Evolutionary conservation across 2,113 vertebrate genomes (phyloP), one percentile per base, ranked within the genome.

Genomic region (Vimba vimba): DNA sequence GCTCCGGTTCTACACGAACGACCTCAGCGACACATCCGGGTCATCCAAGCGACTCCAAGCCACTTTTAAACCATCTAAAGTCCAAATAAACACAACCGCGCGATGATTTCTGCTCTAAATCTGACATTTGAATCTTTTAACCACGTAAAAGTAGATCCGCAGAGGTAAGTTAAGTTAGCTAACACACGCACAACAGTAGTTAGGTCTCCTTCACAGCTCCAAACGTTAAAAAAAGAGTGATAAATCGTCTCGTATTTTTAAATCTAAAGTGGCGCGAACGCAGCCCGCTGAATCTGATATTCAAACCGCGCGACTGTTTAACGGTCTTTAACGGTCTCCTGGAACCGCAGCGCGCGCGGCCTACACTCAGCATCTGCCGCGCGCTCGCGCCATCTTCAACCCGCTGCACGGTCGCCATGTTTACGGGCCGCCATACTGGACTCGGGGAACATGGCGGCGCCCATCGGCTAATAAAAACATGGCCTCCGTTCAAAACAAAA

Each of bases 401-500:
- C 88, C 91, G 86, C 93, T 91, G 92, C 89, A 85, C 91, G 83
- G 92, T 91, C 94, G 95, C 95, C 95, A 96, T 96, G 89, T 98
- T 96, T 98, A 96, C 96, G 96, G 96, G 96, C 97, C 96, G 97
- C 97, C 97, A 98, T 99, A 97, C 96, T 95, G 94, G 96, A 96
- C 96, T 96, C 94, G 95, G 97, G 96, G 97, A 99, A 98, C 96
- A 99, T 99, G 97, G 97, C 97, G 97, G 97, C 97, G 97, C 97
- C 97, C 97, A 98, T 95, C 95, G 93, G 96, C 96, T 96, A 96
- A 94, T 95, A 95, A 96, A 91, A 98, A 98, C 97, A 98, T 98
- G 97, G 97, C 97, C 94, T 97, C 97, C 97, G 94, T 97, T 98
- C 97, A 99, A 97, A 98, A 99, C 97, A 98, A 97, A 94, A 97